A percentile compares a stretch with the other conserved stretches of the same genome.
phyloP scores from a whole-genome alignment of 2,113 vertebrate genomes.

The Sander lucioperca region DNA sequence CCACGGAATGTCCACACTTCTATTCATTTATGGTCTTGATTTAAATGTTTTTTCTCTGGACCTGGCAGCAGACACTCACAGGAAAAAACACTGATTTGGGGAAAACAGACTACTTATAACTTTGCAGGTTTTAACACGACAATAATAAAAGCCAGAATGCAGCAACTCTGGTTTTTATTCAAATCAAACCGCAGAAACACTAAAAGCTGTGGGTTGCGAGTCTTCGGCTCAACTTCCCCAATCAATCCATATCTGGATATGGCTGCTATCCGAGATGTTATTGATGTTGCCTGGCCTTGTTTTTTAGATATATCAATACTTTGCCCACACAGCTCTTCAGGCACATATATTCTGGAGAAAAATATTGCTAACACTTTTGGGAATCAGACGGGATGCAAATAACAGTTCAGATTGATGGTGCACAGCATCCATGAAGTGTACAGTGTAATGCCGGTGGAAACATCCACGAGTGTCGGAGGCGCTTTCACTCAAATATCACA shows the following conservation, averaged over 20 bases:
- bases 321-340: slow-evolving; percentile 5
- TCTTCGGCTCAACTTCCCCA: background rate
- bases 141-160: background rate
- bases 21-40: background rate
- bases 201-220: background rate
- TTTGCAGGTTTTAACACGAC: background rate
- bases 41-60: background rate
- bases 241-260: slow-evolving; percentile 5
- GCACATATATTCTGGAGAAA: background rate
- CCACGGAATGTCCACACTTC: too few relatives aligned
- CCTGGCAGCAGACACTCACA: background rate
- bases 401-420: slow-evolving; percentile 42
- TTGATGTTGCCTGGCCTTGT: background rate
- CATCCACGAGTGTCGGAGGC: slow-evolving; percentile 23
- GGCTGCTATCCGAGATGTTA: slow-evolving; percentile 4
- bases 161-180: background rate
- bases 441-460: slow-evolving; percentile 5
- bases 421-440: background rate
- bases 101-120: background rate
- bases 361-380: slow-evolving; percentile 6
- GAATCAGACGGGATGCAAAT: slow-evolving; percentile 15
- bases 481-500: slow-evolving; percentile 58
- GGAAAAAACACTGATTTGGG: background rate
- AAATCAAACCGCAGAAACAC: background rate
- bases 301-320: slow-evolving; percentile 22